Evolutionary conservation across 2,888 invertebrate species (phyloP).

Genomic region (Perizoma flavofasciatum): DNA sequence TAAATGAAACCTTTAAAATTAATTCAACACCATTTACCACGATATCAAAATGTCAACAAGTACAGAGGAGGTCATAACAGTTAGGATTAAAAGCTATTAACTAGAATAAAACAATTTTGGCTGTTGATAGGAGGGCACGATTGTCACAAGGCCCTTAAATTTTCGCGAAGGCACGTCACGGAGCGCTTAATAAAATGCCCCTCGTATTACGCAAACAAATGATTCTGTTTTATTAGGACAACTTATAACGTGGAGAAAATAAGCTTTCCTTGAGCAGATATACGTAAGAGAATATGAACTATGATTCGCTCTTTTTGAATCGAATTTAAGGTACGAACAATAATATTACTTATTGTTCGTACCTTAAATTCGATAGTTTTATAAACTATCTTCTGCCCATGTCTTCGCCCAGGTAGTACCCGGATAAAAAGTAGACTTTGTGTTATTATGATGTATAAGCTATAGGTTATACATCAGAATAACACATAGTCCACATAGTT

Average conservation of each 20-base stretch:
- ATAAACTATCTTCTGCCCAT: no score
- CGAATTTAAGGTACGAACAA: no score
- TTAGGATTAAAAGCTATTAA: conserved; percentile 56
- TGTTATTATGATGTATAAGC: no score
- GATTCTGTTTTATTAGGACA: conserved; percentile 52
- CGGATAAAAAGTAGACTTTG: no score
- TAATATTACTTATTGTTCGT: no score
- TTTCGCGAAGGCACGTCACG: conserved; percentile 64
- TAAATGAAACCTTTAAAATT: conserved; percentile 28
- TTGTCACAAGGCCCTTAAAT: conserved; percentile 64
- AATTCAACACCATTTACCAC: conserved; percentile 27
- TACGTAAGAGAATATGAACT: neutral
- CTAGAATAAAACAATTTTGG: conserved; percentile 55
- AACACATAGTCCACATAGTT: no score
- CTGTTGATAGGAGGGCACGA: conserved; percentile 45
- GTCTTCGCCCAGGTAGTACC: no score
- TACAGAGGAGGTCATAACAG: conserved; percentile 44
- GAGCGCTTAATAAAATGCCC: conserved; percentile 52
- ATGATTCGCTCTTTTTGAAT: no score
- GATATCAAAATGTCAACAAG: conserved; percentile 50
- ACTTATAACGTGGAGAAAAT: conserved; percentile 37
- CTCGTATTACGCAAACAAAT: conserved; percentile 50
- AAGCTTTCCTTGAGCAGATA: conserved; percentile 24
- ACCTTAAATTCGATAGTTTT: no score
- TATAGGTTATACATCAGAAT: no score